A percentile compares a stretch with the other conserved stretches of the same genome.
These are phyloP conservation scores for Carassius auratus DNA, from an alignment of 2,113 vertebrate genomes.

Conservation along the genomic window DNA sequence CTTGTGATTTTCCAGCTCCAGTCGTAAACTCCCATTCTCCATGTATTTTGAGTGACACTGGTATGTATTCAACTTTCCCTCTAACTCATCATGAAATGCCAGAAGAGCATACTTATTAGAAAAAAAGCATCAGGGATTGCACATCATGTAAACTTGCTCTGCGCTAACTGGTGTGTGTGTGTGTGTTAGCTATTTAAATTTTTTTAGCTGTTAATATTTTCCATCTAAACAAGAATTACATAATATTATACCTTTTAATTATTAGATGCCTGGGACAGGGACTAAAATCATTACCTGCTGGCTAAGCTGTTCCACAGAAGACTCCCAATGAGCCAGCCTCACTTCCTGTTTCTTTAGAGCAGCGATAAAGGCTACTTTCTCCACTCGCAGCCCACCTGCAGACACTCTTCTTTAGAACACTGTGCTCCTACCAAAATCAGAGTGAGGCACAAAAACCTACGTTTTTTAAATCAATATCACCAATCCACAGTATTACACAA, in stretches of 20 bases:
- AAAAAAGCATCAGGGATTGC: not conserved
- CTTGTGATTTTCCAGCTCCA: constrained; percentile 63
- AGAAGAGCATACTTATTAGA: not conserved
- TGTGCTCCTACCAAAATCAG: not conserved
- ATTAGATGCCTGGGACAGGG: not conserved
- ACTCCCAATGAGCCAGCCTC: constrained; percentile 62
- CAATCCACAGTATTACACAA: not conserved
- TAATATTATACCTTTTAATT: not conserved
- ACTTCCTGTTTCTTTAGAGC: constrained; percentile 63
- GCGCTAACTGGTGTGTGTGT: not conserved
- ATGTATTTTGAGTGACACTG: constrained; percentile 65
- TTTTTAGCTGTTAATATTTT: not conserved
- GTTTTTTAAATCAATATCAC: not conserved
- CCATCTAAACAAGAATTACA: not conserved
- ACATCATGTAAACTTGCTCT: not conserved
- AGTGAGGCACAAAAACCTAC: not conserved
- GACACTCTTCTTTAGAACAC: not conserved
- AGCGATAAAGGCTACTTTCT: constrained; percentile 52
- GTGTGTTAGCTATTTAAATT: too few relatives aligned
- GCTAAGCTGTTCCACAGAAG: constrained; percentile 58
- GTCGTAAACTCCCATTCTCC: constrained; percentile 53
- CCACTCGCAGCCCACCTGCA: constrained; percentile 63
- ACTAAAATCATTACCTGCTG: constrained; percentile 74
- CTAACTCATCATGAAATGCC: not conserved
- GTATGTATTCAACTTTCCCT: not conserved